Conservation (phyloP, 2,797 vertebrate species). For the Amphiprion clarkii region DNA sequence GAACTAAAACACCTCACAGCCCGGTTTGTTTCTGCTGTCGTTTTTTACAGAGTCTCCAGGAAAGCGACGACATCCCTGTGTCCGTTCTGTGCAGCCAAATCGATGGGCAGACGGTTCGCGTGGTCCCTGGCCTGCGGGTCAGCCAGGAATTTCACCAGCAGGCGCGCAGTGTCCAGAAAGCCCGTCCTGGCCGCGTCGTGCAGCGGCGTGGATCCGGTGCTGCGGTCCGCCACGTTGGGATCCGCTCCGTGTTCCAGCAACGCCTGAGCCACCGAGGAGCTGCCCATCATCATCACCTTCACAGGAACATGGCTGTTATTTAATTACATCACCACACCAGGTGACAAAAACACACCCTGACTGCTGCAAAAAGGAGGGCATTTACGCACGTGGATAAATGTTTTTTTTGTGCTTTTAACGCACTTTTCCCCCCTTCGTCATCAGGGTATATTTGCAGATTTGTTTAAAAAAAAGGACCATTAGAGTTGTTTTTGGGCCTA, state of each 20-base stretch:
- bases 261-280: conserved; percentile 67
- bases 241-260: conserved; percentile 77
- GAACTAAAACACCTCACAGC: neutral
- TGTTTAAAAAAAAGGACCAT: too few species aligned
- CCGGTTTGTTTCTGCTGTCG: too few species aligned
- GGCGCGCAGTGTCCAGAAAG: conserved; percentile 77
- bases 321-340: too few species aligned
- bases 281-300: conserved; percentile 89
- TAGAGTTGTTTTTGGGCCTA: too few species aligned
- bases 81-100: conserved; percentile 71
- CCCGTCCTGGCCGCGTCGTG: conserved; percentile 85
- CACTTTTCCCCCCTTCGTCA: too few species aligned
- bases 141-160: conserved; percentile 69
- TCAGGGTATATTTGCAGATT: too few species aligned
- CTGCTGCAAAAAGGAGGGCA: too few species aligned
- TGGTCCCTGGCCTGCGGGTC: conserved; percentile 72
- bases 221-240: conserved; percentile 74
- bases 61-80: conserved; percentile 66
- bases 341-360: too few species aligned
- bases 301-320: neutral
- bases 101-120: conserved; percentile 58
- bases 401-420: too few species aligned
- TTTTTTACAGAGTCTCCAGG: conserved; percentile 59
- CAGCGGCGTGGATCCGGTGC: conserved; percentile 80
- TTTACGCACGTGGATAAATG: too few species aligned